Evolutionary conservation across 2,888 invertebrate species (phyloP).

Genomic region (Linnaemya vulpina): DNA sequence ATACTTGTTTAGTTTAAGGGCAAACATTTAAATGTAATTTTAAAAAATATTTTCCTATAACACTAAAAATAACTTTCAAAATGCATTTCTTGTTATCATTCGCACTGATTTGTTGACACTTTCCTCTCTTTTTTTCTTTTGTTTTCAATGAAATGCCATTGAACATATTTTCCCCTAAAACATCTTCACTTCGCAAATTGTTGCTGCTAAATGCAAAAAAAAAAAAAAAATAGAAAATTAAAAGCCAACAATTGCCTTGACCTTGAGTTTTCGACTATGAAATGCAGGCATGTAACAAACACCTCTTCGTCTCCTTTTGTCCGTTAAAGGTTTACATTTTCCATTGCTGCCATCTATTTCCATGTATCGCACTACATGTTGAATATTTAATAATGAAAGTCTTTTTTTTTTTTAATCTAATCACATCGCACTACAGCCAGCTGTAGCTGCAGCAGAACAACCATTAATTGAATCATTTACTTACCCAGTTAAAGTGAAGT

Average conservation of each 20-base stretch:
- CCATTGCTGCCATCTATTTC: background rate
- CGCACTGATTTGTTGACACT: constrained; percentile 9
- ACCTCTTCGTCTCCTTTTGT: background rate
- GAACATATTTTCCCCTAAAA: constrained; percentile 15
- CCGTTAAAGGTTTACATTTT: constrained; percentile 30
- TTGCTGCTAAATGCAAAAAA: constrained; percentile 13
- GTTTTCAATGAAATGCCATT: constrained; percentile 34
- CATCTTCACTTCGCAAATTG: constrained; percentile 18
- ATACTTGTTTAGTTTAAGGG: too few species aligned
- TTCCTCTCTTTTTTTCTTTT: background rate
- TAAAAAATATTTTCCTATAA: background rate
- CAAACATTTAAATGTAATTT: background rate
- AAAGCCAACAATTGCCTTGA: constrained; percentile 41
- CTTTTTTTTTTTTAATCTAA: constrained; percentile 48
- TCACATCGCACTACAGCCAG: background rate
- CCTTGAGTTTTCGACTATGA: constrained; percentile 21
- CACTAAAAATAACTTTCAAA: constrained; percentile 1
- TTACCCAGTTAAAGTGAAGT: constrained; percentile 54
- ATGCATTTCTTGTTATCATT: constrained; percentile 12
- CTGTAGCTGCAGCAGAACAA: background rate
- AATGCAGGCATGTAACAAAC: background rate
- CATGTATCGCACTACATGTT: constrained; percentile 12
- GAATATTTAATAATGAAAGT: constrained; percentile 22
- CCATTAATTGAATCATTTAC: constrained; percentile 52
- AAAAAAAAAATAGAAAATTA: too few species aligned